These are phyloP conservation scores for Apotomis betuletana DNA, from an alignment of 2,888 invertebrate genomes.

Conservation along the genomic window DNA sequence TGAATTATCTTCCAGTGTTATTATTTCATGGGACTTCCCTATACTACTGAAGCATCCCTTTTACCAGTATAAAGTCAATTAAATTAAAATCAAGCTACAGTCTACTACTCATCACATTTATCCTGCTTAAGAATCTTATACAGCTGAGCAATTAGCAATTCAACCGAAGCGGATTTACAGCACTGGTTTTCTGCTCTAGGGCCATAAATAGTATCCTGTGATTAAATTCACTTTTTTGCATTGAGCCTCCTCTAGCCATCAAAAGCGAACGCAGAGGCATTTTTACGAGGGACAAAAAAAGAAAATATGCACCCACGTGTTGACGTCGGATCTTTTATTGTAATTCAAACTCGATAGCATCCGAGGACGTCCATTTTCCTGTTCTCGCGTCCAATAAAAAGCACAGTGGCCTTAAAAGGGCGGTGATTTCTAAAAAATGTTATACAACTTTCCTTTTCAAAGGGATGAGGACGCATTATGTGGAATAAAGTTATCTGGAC, in stretches of 20 bases:
- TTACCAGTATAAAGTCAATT: too few species aligned
- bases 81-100: too few species aligned
- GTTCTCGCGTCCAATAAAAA: constrained; percentile 73
- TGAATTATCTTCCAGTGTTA: too few species aligned
- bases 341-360: constrained; percentile 46
- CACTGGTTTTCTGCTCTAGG: background rate
- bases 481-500: constrained; percentile 81
- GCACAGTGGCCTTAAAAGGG: constrained; percentile 69
- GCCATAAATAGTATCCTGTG: constrained; percentile 8
- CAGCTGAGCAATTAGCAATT: background rate
- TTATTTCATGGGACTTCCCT: too few species aligned
- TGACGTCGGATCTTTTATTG: constrained; percentile 69
- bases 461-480: constrained; percentile 74
- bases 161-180: background rate
- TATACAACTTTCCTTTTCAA: constrained; percentile 80
- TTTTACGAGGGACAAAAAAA: constrained; percentile 46
- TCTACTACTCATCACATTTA: too few species aligned
- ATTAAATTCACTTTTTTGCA: constrained; percentile 20
- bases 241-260: background rate
- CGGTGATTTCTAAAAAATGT: constrained; percentile 72
- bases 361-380: constrained; percentile 56
- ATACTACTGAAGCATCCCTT: too few species aligned
- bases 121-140: background rate
- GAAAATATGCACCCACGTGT: constrained; percentile 59
- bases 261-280: constrained; percentile 13